A percentile compares a stretch with the other conserved stretches of the same genome.
phyloP scores from a whole-genome alignment of 1,140 invertebrate species.

The Euura saliciscinereae region DNA sequence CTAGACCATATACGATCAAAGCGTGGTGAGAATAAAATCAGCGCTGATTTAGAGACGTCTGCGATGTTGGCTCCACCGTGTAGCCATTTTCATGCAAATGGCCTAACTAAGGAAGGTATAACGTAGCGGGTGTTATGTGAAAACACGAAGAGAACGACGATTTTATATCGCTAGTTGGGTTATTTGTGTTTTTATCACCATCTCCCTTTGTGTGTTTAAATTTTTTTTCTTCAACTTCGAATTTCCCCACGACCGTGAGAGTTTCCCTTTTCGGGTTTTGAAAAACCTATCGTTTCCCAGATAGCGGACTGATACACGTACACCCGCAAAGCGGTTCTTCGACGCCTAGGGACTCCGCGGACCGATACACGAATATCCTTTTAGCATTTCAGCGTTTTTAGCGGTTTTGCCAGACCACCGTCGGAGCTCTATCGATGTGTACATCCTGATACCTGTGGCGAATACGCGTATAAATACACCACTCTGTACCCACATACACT shows the following conservation, averaged over 20 bases:
- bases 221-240: not conserved
- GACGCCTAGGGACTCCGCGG: slow-evolving; percentile 34
- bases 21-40: not conserved
- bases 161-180: too few species aligned
- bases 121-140: too few species aligned
- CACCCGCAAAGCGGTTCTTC: not conserved
- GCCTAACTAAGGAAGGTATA: too few species aligned
- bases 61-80: not conserved
- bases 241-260: not conserved
- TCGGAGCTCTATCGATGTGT: not conserved
- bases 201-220: too few species aligned
- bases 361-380: slow-evolving; percentile 50
- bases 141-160: too few species aligned
- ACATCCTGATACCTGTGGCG: not conserved
- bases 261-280: not conserved
- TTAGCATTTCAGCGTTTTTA: slow-evolving; percentile 29
- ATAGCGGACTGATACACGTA: not conserved
- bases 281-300: not conserved
- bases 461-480: not conserved
- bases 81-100: not conserved
- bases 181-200: not conserved
- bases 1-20: not conserved
- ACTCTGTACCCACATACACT: not conserved
- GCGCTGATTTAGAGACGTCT: not conserved
- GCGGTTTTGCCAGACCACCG: not conserved